Base-by-base conservation (phyloP, 2,797 vertebrate genomes). In the Xenentodon cancila region DNA sequence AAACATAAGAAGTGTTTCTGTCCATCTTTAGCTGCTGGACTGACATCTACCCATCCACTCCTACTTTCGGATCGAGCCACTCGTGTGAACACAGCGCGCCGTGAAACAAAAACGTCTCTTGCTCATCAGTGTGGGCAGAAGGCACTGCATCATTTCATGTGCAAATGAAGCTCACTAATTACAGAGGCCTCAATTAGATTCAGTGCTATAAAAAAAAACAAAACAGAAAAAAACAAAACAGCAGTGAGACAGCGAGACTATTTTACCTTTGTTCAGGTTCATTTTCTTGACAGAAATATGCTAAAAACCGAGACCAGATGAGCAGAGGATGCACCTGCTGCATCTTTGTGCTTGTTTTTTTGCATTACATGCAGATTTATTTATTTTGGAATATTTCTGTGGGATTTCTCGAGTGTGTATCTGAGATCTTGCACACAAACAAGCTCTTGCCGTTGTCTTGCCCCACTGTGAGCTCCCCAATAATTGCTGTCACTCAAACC, bases 401-500 rank as follows among this genome's bases (percentile, higher is more conserved):
- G 27, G 54, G 49, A 43, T 25, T 46, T 67, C 20, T 64, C 21
- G 13, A 61, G 51, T 1, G 3, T 52, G 21, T 65, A 52, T 25
- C 25, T 5, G 25, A 25, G 25, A 43, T 8, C 15, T 20, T 51
- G 17, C 32, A 40, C 42, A 53, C 52, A 54, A 54, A 51, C 25
- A 54, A 27, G 49, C 64, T 73, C 54, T 19, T 71, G 75, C 67
- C 74, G 5, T 32, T 27, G 3, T 5, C 9, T 32, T 32, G 7
- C 82, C 19, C 81, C 75, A 46, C 12, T 43, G 53, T 73, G 77
- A 82, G 73, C 80, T 65, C 64, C 53, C 37, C 71, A 45, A 84
- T 84, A 82, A 88, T 82, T 78, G 80, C 83, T 81, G 85, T 84
- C 85, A 88, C 76, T 89, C 87, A 88, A 82, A 68, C 64, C 53